Base-by-base conservation (phyloP, 2,797 vertebrate genomes). In the Apogon hyalosoma region DNA sequence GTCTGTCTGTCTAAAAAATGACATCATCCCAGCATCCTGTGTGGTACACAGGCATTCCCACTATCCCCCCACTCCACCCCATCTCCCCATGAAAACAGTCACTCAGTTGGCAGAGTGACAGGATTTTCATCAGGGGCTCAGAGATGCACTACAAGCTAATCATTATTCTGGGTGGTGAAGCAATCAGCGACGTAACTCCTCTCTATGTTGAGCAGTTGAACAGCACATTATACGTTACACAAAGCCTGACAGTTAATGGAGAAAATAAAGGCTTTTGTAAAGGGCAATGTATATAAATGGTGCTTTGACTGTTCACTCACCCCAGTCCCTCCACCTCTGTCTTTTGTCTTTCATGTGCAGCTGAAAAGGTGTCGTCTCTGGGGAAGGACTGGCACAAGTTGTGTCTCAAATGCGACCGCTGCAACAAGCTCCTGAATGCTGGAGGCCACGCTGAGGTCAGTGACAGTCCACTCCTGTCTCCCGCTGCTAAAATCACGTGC, bases 331-430 rank as follows among this genome's bases (percentile, higher is more conserved):
- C 15, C 28, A 16, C 38, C 41, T 70, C 6, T 16, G 50, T 76
- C 59, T 72, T 60, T 51, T 85, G 67, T 80, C 57, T 69, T 62
- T 63, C 31, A 16, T 73, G 38, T 73, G 56, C 87, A 97, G 96
- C 96, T 1, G 98, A 99, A 90, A 99, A 99, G 89, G 96, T 99
- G 80, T 95, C 96, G 2, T 99, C 98, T 3, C 90, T 98, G 89
- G 97, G 98, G 41, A 98, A 98, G 87, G 97, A 98, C 80, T 99
- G 97, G 97, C 98, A 99, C 93, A 98, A 97, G 85, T 93, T 98
- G 88, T 99, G 98, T 76, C 93, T 99, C 63, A 98, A 98, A 90
- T 99, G 97, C 0, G 97, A 98, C 84, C 96, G 96, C 74, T 99
- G 97, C 90, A 97, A 92, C 93, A 99, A 98, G 95, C 97, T 96